Evolutionary conservation across 2,888 invertebrate species (phyloP).

Genomic region (Himalopsyche kuldschensis): DNA sequence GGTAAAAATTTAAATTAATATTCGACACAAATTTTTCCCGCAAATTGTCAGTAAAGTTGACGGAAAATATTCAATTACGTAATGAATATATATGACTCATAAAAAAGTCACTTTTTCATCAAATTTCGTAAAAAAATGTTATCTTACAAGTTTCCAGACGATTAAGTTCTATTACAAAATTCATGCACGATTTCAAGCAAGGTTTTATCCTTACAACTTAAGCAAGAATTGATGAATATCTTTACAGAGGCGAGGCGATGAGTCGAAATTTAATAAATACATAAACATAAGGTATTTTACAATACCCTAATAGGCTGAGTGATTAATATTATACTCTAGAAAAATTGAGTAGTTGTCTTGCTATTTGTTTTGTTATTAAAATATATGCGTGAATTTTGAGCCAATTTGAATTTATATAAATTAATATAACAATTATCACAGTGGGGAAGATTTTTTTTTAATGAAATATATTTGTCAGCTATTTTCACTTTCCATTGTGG

Average conservation of each 20-base stretch:
- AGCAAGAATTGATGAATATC: background rate
- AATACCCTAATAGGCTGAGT: background rate
- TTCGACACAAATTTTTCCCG: too few species aligned
- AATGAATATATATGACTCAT: too few species aligned
- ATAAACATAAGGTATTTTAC: background rate
- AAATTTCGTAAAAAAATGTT: background rate
- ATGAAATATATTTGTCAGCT: too few species aligned
- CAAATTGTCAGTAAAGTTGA: too few species aligned
- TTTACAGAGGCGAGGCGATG: background rate
- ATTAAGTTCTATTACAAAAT: constrained; percentile 1
- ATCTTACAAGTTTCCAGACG: background rate
- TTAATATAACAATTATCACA: too few species aligned
- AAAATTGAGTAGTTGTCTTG: background rate
- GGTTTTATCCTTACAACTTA: background rate
- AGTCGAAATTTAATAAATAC: background rate
- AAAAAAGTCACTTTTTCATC: background rate
- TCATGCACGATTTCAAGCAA: background rate
- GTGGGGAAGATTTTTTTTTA: too few species aligned
- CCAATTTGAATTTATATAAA: too few species aligned
- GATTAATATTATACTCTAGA: background rate
- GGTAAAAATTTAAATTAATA: too few species aligned
- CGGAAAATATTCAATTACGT: too few species aligned
- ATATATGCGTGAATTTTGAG: too few species aligned
- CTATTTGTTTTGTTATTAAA: too few species aligned
- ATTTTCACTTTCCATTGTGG: too few species aligned